Base-by-base conservation (phyloP, 2,888 invertebrate genomes). In the Ditylenchus weischeri region DNA sequence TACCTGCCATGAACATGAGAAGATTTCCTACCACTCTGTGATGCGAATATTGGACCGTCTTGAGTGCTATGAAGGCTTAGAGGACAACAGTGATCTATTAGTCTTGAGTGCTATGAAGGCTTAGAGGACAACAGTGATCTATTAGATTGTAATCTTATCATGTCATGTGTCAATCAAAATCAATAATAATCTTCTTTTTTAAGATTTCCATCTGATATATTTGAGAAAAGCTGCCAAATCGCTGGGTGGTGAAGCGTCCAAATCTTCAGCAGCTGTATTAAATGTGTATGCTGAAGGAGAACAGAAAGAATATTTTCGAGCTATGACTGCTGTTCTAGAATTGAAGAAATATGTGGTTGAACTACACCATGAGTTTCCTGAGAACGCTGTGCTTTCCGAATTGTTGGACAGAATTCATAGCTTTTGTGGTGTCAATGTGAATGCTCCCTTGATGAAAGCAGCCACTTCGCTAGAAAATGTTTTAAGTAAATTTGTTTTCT, bases 401-500 rank as follows among this genome's bases (percentile, higher is more conserved):
- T 73, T 81, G 23, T 50, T 75, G 15, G 67, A 64, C 0, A 61
- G 72, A 0, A 72, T 80, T 29, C 71, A 73, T 19, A 65, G 65
- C n/a, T 79, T 81, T 60, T 59, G 71, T 38, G 58, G 66, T 18
- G 60, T 68, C 1, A 66, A 76, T 7, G 69, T 76, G 6, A 89
- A 89, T 0, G 90, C 90, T 72, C 90, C 95, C 0, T 85, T 96
- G 5, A 90, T 92, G 69, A 89, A 92, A 73, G 92, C 92, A 81
- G 88, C 93, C 1, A 90, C 91, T 0, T 94, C 94, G 0, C 86
- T 96, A 64, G 96, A 98, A 84, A 86, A 93, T 60, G 85, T 98
- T 0, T 86, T 95, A 0, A 89, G 89, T 70, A 90, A 91, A 69
- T 35, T 62, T 57, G 15, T 13, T 50, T 38, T 50, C 51, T 57